A percentile compares a stretch with the other conserved stretches of the same genome.
phyloP scores from a whole-genome alignment of 1,140 invertebrate genomes.

The Pogonomyrmex barbatus region DNA sequence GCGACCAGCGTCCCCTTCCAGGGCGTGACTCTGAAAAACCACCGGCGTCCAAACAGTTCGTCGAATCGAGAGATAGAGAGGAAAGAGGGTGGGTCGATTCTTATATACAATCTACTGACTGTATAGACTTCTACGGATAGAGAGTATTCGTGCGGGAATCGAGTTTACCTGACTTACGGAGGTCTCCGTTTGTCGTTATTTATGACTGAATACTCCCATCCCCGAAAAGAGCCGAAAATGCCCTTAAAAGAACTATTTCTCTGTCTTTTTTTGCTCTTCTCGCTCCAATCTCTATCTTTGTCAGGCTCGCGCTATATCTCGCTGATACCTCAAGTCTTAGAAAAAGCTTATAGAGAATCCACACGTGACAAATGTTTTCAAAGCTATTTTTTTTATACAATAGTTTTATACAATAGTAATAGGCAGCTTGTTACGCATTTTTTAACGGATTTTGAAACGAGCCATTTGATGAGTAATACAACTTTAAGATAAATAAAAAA shows the following conservation, averaged over 20 bases:
- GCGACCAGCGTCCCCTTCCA: slow-evolving; percentile 70
- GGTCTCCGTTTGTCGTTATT: slow-evolving; percentile 83
- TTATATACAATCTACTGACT: slow-evolving; percentile 31
- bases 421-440: neutral
- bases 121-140: slow-evolving; percentile 32
- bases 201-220: slow-evolving; percentile 76
- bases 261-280: slow-evolving; percentile 25
- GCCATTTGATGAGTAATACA: neutral
- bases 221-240: neutral
- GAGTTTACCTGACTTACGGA: slow-evolving; percentile 85
- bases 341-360: neutral
- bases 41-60: slow-evolving; percentile 80
- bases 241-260: slow-evolving; percentile 65
- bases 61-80: neutral
- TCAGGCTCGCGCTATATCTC: neutral
- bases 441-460: neutral
- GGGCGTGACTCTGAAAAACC: slow-evolving; percentile 86
- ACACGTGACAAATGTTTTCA: slow-evolving; percentile 4
- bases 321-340: neutral
- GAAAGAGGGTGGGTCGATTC: slow-evolving; percentile 1
- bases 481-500: neutral
- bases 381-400: neutral
- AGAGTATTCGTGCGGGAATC: slow-evolving; percentile 74
- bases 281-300: neutral
- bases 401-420: too few relatives aligned